Conservation (phyloP, 2,888 invertebrate genomes). For the Chalcis sispes region DNA sequence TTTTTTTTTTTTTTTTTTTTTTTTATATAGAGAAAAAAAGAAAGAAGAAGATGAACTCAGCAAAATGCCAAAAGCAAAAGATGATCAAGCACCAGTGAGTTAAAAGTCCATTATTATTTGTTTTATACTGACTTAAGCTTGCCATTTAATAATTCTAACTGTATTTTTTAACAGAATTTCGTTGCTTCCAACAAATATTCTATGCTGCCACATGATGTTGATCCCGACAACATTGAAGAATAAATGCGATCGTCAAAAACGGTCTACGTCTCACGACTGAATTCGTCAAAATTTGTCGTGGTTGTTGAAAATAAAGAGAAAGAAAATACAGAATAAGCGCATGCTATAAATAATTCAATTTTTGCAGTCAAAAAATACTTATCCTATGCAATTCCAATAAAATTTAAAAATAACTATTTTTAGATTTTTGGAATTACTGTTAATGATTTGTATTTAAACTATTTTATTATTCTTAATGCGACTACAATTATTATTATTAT, state of each 20-base stretch:
- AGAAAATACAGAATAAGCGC: slow-evolving; percentile 26
- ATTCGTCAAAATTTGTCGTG: slow-evolving; percentile 57
- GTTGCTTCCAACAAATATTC: slow-evolving; percentile 87
- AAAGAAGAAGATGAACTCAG: slow-evolving; percentile 76
- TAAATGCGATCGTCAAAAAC: slow-evolving; percentile 61
- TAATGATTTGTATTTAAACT: slow-evolving; percentile 73
- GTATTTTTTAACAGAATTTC: slow-evolving; percentile 80
- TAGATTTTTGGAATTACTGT: slow-evolving; percentile 66
- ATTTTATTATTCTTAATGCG: slow-evolving; percentile 73
- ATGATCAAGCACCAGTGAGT: slow-evolving; percentile 84
- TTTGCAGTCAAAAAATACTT: slow-evolving; percentile 54
- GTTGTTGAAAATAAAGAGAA: slow-evolving; percentile 40
- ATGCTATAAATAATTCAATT: slow-evolving; percentile 50
- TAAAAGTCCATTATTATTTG: slow-evolving; percentile 3
- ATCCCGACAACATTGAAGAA: slow-evolving; percentile 76
- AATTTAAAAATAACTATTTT: slow-evolving; percentile 52
- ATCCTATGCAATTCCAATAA: slow-evolving; percentile 54
- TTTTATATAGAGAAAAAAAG: slow-evolving; percentile 61
- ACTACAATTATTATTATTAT: slow-evolving; percentile 60
- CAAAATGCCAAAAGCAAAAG: slow-evolving; percentile 84
- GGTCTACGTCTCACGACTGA: slow-evolving; percentile 50
- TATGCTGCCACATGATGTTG: slow-evolving; percentile 84
- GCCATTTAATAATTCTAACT: not conserved
- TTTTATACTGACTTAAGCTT: not conserved
- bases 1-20: slow-evolving; percentile 9